Percentiles rank a stretch among this genome's conserved stretches.
phyloP scores from a whole-genome alignment of 2,797 vertebrate genomes.

The Aotus griseimembra region DNA sequence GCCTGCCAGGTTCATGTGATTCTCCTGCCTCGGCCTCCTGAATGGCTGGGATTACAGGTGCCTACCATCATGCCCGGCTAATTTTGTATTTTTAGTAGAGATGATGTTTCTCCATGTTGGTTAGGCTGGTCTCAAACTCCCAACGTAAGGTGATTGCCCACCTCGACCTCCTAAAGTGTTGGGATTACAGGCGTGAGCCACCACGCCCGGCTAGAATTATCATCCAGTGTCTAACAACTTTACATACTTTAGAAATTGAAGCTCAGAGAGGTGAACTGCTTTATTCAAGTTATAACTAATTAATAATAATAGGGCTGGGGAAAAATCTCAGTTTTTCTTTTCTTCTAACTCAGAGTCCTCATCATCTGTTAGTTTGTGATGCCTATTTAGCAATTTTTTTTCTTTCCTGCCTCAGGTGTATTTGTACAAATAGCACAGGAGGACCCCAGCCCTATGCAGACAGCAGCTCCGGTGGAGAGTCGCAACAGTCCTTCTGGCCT shows the following conservation, averaged over 20 bases:
- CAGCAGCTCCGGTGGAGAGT: background rate
- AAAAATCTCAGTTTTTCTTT: background rate
- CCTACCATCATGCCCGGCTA: fast-evolving
- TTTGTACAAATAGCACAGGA: background rate
- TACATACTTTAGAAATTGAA: background rate
- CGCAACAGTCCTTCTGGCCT: background rate
- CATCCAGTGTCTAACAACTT: background rate
- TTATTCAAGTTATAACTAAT: background rate
- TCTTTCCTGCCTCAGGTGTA: background rate
- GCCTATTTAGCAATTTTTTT: background rate
- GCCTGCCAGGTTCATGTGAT: no score
- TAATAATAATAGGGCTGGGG: background rate
- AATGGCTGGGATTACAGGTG: no score
- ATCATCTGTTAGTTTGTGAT: background rate
- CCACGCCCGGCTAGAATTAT: background rate
- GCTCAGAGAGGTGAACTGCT: background rate
- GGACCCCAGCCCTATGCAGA: background rate
- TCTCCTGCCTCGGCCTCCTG: no score
- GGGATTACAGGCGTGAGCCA: background rate
- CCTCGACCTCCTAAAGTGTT: background rate
- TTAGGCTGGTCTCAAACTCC: background rate
- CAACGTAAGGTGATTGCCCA: background rate
- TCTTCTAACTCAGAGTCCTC: background rate
- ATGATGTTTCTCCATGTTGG: no score
- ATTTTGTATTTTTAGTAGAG: no score